These are phyloP conservation scores for Tipula confusa DNA, from an alignment of 2,888 invertebrate genomes.

Conservation along the genomic window DNA sequence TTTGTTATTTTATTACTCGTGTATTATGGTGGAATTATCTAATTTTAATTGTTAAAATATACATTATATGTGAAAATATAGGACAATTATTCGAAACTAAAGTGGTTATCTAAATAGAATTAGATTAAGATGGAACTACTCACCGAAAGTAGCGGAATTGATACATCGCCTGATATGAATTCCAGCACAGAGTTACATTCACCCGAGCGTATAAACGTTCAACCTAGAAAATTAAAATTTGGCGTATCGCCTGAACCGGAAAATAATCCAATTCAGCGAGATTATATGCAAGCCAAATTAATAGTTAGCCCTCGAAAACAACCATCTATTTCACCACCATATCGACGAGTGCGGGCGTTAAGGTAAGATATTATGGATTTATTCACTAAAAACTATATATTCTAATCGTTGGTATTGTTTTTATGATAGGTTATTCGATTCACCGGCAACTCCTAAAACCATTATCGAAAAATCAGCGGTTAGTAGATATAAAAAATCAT, in stretches of 20 bases:
- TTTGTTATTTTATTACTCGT: not conserved
- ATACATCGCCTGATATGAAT: slow-evolving; percentile 39
- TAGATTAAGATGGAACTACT: slow-evolving; percentile 35
- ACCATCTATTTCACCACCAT: slow-evolving; percentile 52
- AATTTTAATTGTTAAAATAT: not conserved
- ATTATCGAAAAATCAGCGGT: slow-evolving; percentile 56
- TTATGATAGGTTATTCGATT: slow-evolving; percentile 67
- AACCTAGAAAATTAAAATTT: slow-evolving; percentile 46
- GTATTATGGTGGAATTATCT: not conserved
- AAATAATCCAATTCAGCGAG: slow-evolving; percentile 33
- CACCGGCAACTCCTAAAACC: slow-evolving; percentile 81
- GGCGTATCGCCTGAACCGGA: slow-evolving; percentile 41
- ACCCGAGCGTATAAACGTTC: slow-evolving; percentile 37
- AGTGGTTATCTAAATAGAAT: not conserved
- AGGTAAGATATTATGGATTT: slow-evolving; percentile 50
- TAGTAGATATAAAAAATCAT: slow-evolving; percentile 54
- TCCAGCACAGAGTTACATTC: slow-evolving; percentile 37
- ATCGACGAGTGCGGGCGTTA: slow-evolving; percentile 57
- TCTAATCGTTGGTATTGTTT: slow-evolving; percentile 40
- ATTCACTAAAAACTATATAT: no score
- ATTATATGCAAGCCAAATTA: slow-evolving; percentile 35
- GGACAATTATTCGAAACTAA: not conserved
- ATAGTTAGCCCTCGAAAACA: slow-evolving; percentile 35
- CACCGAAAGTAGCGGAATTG: slow-evolving; percentile 38
- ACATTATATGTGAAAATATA: not conserved